Conservation (phyloP, 2,797 vertebrate genomes). For the Myotis daubentonii region DNA sequence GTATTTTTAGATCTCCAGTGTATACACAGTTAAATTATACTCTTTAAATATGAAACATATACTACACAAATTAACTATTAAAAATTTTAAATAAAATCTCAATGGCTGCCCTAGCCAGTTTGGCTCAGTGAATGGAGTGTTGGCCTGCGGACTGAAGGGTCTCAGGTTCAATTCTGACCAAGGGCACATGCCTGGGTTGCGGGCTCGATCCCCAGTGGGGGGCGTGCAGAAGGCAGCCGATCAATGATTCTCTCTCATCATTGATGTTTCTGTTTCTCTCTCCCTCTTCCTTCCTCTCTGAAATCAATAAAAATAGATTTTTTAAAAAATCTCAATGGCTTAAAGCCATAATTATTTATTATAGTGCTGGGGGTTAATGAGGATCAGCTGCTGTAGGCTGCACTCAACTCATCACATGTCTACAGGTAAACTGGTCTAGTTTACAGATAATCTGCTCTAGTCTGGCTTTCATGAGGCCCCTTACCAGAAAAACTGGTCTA, state of each 20-base stretch:
- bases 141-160: too few species aligned
- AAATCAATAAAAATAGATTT: not conserved
- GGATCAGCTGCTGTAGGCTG: not conserved
- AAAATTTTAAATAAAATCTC: not conserved
- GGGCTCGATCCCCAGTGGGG: too few species aligned
- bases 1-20: not conserved
- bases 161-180: too few species aligned
- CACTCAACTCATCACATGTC: not conserved
- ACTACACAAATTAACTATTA: not conserved
- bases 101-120: not conserved
- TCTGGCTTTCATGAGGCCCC: not conserved
- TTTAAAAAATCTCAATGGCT: not conserved
- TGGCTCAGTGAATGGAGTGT: too few species aligned
- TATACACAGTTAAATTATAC: not conserved
- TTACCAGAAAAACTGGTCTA: not conserved
- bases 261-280: too few species aligned
- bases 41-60: not conserved
- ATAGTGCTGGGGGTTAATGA: not conserved
- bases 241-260: too few species aligned
- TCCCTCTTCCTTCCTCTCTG: too few species aligned
- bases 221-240: too few species aligned
- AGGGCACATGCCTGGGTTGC: too few species aligned
- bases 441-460: not conserved
- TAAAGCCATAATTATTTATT: conserved; percentile 4
- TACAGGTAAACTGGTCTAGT: not conserved